Base-by-base conservation (phyloP, 2,888 invertebrate species). In the Drosophila vallismaia region DNA sequence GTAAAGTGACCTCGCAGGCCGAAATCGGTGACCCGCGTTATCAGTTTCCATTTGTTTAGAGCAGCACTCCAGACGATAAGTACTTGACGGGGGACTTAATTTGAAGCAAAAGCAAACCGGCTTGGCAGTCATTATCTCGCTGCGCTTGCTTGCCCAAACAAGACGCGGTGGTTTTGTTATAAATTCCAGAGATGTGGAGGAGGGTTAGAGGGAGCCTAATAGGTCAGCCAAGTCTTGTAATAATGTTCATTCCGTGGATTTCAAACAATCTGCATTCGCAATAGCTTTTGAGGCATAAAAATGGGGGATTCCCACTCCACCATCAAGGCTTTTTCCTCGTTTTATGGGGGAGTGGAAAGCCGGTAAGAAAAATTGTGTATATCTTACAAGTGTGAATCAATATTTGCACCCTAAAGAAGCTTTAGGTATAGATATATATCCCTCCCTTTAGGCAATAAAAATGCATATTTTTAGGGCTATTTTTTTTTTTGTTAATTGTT, bases 11-110 rank as follows among this genome's bases (percentile, higher is more conserved):
- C 58, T 68, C 33, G 48, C 24, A 33, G 24, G 24, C 33, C 24
- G 2, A 38, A 33, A 40, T 31, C 19, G 6, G 9, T 68, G 80
- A 74, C 68, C 68, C 68, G 58, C 45, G 71, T 74, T 79, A 79
- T 79, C 80, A 74, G 60, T 48, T 52, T 12, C 12, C 48, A 42
- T 42, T 64, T 53, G 24, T 54, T 49, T 40, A 6, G 48, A 42
- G 51, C 9, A 24, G 10, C 12, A 31, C 12, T 28, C 28, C 10
- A 12, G 6, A 28, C 52, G 53, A 52, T 63, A 64, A 64, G 64
- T 63, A 63, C 31, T 64, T 52, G 51, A 52, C 36, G 62, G 31
- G n/a, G n/a, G 29, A 52, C 31, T 63, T 52, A 48, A 29, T 38
- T 59, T 45, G n/a, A n/a, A 29, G 45, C 36, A 54, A 29, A 45